Base-by-base conservation (phyloP, 2,797 vertebrate genomes). In the Phataginus tetradactyla region DNA sequence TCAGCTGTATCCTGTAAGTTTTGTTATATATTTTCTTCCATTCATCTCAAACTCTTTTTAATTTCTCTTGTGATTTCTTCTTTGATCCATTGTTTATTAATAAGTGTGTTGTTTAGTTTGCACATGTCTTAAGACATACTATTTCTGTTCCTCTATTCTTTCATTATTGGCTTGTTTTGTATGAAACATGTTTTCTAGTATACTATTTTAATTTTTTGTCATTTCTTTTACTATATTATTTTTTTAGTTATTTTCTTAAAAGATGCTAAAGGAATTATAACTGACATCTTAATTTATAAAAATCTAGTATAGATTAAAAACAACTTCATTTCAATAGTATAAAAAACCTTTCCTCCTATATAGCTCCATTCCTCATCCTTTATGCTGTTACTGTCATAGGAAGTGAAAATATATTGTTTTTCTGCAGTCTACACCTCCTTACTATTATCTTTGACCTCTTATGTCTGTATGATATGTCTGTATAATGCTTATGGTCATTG, bases 391-490 rank as follows among this genome's bases (percentile, higher is more conserved):
- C 32, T 94, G 27, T 87, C 71, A 83, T 39, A 69, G 83, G 21
- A 95, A 90, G 49, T 90, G 29, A 93, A 90, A 53, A 53, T 81
- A 81, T 37, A 75, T 15, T 29, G 9, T 29, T 32, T 15, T 61
- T 91, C 68, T 94, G 25, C 37, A 83, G 4, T 77, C 53, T 63
- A 39, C 27, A 63, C 59, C 32, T 13, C 61, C 34, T 77, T 64
- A 86, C n/a, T 89, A 72, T 23, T 87, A 91, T 49, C 39, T 91
- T 69, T 85, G 59, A 74, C 11, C 34, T 86, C 72, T 91, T 68
- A 78, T 66, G 45, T 10, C 45, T 45, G 45, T 45, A 45, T 45
- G 45, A 45, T 45, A 91, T 49, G 37, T 71, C 17, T 77, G 8
- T 53, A 39, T 25, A 90, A 13, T 89, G 77, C 55, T 64, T 77